phyloP scores from a whole-genome alignment of 2,797 vertebrate species.

The Linurgus olivaceus region DNA sequence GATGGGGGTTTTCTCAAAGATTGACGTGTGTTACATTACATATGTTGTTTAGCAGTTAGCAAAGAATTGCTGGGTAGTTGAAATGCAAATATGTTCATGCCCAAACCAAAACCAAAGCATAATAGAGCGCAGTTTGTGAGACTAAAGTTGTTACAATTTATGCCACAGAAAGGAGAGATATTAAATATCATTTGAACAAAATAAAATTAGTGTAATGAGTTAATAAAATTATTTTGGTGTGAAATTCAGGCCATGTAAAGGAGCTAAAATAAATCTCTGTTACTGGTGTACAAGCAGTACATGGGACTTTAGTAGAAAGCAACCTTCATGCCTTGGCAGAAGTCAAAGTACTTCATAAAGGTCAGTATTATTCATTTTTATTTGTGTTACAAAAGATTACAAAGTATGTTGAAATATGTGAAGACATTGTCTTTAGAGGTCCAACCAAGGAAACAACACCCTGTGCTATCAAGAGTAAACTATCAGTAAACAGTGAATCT shows the following conservation, averaged over 20 bases:
- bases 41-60: neutral
- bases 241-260: neutral
- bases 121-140: neutral
- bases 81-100: neutral
- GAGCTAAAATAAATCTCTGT: neutral
- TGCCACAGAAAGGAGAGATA: neutral
- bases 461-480: neutral
- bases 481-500: neutral
- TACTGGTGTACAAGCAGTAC: neutral
- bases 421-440: neutral
- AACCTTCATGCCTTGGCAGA: neutral
- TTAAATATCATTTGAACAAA: neutral
- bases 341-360: neutral
- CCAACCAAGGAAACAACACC: neutral
- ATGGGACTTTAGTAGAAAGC: neutral
- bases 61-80: neutral
- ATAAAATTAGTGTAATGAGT: neutral
- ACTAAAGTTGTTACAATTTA: neutral
- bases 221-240: conserved; percentile 31
- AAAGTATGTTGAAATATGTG: neutral
- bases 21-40: accelerated
- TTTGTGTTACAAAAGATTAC: neutral
- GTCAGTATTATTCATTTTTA: neutral
- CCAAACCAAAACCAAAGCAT: neutral
- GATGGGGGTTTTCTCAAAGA: neutral